These are phyloP conservation scores for Adelphocoris suturalis DNA, from an alignment of 2,888 invertebrate species.

Conservation along the genomic window DNA sequence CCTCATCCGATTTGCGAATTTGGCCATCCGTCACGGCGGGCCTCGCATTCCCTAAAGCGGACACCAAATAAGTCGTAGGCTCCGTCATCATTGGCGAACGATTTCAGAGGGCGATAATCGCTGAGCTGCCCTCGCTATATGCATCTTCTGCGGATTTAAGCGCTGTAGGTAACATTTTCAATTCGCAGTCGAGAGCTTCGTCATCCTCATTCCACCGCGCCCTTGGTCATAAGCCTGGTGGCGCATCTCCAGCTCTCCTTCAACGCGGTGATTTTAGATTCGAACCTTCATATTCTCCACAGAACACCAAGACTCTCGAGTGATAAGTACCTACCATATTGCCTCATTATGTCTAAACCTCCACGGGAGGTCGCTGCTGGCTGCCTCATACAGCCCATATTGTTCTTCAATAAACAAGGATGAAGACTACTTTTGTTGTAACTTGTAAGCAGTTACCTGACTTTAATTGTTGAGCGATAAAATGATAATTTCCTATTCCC, in stretches of 20 bases:
- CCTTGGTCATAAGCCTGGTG: not conserved
- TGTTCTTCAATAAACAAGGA: too few relatives aligned
- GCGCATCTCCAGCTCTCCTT: not conserved
- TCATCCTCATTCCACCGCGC: conserved; percentile 11
- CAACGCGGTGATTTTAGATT: conserved; percentile 1
- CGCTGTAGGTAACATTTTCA: not conserved
- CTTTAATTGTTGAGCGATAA: too few relatives aligned
- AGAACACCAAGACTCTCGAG: not conserved
- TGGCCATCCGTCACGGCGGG: not conserved
- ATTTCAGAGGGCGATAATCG: not conserved
- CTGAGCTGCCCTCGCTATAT: not conserved
- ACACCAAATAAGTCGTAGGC: not conserved
- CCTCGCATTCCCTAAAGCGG: not conserved
- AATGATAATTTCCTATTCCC: too few relatives aligned
- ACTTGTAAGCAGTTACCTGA: too few relatives aligned
- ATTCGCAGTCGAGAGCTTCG: not conserved
- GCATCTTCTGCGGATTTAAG: not conserved
- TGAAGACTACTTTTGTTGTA: too few relatives aligned
- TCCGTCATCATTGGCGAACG: not conserved
- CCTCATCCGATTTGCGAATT: not conserved
- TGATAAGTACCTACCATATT: not conserved
- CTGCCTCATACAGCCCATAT: too few relatives aligned
- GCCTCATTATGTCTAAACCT: not conserved
- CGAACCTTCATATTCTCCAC: not conserved
- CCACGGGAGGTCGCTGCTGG: too few relatives aligned